Conservation (phyloP, 2,888 invertebrate genomes). For the Acanthosoma haemorrhoidale region DNA sequence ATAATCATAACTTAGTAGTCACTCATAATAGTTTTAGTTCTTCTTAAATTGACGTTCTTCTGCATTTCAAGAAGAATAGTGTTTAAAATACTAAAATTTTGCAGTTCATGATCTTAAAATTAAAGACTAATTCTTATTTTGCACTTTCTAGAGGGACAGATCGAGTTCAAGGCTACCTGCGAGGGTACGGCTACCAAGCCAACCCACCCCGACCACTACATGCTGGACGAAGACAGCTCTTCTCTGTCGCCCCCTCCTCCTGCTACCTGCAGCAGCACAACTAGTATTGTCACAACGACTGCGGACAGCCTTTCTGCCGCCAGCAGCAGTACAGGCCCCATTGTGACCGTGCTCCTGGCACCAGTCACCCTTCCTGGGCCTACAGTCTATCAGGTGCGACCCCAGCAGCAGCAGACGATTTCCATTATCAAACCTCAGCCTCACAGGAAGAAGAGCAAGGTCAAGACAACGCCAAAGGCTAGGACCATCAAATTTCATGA, state of each 20-base stretch:
- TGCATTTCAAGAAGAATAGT: too few relatives aligned
- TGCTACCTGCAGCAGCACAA: constrained; percentile 50
- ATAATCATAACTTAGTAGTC: too few relatives aligned
- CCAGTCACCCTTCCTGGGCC: constrained; percentile 34
- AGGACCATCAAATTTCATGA: constrained; percentile 95
- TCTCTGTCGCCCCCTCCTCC: constrained; percentile 51
- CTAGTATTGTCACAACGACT: constrained; percentile 45
- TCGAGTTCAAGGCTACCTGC: constrained; percentile 87
- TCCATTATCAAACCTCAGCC: constrained; percentile 43
- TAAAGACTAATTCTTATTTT: neutral
- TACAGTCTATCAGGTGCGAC: constrained; percentile 41
- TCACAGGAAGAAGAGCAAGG: constrained; percentile 66
- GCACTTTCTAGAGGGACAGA: constrained; percentile 63
- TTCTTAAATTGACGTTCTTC: too few relatives aligned
- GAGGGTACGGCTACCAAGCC: constrained; percentile 82
- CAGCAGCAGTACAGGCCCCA: constrained; percentile 48
- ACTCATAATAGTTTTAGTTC: too few relatives aligned
- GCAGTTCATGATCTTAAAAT: too few relatives aligned
- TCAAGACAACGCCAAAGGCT: constrained; percentile 70
- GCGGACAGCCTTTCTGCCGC: constrained; percentile 43
- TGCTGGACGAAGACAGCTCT: constrained; percentile 85
- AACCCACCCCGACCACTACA: constrained; percentile 77
- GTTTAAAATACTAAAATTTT: too few relatives aligned
- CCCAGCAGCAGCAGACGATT: constrained; percentile 20
- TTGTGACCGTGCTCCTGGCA: constrained; percentile 61